phyloP scores from a whole-genome alignment of 2,888 invertebrate genomes.

The Drosophila mulleri region DNA sequence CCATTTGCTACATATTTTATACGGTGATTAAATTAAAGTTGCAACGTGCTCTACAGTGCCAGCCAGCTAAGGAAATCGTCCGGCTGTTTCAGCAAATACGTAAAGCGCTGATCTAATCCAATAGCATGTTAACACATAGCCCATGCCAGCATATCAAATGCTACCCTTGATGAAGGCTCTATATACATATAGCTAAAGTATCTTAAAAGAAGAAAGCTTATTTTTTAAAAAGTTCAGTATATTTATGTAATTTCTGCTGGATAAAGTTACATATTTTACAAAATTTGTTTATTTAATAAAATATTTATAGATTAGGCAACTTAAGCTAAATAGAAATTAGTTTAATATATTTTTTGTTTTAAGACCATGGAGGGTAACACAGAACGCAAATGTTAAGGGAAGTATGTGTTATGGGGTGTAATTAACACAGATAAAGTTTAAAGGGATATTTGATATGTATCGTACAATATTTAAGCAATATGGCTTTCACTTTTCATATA shows the following conservation, averaged over 20 bases:
- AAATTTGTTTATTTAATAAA: neutral
- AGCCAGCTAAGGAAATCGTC: constrained; percentile 25
- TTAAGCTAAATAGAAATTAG: neutral
- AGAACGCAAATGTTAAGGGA: neutral
- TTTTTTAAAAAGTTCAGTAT: too few species aligned
- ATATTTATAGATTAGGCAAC: neutral
- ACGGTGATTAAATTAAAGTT: constrained; percentile 75
- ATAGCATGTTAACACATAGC: constrained; percentile 28
- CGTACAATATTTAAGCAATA: neutral
- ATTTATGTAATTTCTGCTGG: too few species aligned
- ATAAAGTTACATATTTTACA: too few species aligned
- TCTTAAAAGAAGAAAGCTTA: too few species aligned
- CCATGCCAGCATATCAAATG: constrained; percentile 12
- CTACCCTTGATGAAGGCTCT: neutral
- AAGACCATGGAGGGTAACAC: neutral
- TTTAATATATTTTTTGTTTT: neutral
- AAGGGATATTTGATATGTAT: too few species aligned
- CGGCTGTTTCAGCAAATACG: constrained; percentile 22
- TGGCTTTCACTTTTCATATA: neutral
- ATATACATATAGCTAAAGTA: too few species aligned
- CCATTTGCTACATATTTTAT: constrained; percentile 78
- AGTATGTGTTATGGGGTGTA: neutral
- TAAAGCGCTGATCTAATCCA: constrained; percentile 26
- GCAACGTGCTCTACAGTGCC: constrained; percentile 44
- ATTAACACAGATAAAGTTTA: neutral